Evolutionary conservation across 2,113 vertebrate genomes (phyloP).

Genomic region (Echinops telfairi): DNA sequence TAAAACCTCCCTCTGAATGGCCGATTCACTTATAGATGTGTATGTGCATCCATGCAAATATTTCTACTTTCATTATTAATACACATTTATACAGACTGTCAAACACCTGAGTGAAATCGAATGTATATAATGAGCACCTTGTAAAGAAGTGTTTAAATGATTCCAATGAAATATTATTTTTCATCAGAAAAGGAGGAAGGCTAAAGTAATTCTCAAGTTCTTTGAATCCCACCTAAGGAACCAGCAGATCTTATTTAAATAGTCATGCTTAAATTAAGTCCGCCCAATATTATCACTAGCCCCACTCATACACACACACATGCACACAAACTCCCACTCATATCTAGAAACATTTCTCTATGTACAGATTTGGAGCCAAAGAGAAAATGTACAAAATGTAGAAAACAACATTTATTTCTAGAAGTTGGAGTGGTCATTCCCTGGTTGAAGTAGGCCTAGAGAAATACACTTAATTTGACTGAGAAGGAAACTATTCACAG

Average conservation of each 20-base stretch:
- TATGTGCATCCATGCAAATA: constrained; percentile 58
- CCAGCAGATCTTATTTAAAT: constrained; percentile 54
- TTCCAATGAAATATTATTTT: constrained; percentile 54
- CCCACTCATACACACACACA: neutral
- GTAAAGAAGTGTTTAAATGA: constrained; percentile 70
- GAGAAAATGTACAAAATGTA: neutral
- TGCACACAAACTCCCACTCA: neutral
- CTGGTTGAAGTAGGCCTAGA: neutral
- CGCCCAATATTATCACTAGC: neutral
- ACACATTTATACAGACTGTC: constrained; percentile 65
- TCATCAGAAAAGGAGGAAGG: constrained; percentile 50
- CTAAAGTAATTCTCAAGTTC: neutral
- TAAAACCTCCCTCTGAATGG: constrained; percentile 63
- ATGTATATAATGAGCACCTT: constrained; percentile 38
- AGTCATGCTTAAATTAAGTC: neutral
- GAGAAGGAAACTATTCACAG: neutral
- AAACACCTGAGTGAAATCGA: constrained; percentile 70
- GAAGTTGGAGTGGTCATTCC: neutral
- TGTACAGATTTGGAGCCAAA: constrained; percentile 19
- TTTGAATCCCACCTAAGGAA: constrained; percentile 33
- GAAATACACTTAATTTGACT: constrained; percentile 29
- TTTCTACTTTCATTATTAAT: constrained; percentile 59
- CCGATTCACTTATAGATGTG: constrained; percentile 57
- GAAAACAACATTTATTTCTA: neutral
- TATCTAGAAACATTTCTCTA: constrained; percentile 63